Conservation (phyloP, 2,113 vertebrate genomes). For the Cricetomys ansorgei region DNA sequence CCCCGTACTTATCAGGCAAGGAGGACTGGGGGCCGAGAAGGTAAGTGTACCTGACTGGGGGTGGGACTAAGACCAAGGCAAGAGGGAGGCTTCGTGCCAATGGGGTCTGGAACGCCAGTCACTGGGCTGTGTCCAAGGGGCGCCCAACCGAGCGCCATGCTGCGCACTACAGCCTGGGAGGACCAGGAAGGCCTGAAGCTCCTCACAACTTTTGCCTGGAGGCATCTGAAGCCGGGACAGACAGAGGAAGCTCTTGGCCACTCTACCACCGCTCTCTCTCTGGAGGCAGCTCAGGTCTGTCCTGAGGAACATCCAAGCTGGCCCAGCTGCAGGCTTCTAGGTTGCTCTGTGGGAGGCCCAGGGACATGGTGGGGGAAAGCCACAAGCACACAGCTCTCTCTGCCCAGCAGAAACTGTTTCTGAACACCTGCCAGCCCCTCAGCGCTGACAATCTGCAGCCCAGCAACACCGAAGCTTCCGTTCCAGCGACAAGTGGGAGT, state of each 20-base stretch:
- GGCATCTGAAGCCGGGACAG: not conserved
- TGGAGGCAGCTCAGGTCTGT: not conserved
- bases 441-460: not conserved
- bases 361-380: too few species aligned
- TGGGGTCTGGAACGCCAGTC: not conserved
- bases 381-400: not conserved
- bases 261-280: rapidly evolving
- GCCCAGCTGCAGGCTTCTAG: not conserved
- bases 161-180: not conserved
- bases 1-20: not conserved
- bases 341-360: not conserved
- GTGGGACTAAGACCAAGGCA: not conserved
- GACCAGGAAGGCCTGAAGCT: not conserved
- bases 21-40: not conserved
- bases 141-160: not conserved
- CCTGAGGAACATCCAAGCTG: not conserved
- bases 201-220: not conserved
- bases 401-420: not conserved
- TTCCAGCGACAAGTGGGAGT: not conserved
- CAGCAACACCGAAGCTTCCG: not conserved
- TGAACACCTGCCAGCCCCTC: not conserved
- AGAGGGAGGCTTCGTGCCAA: not conserved
- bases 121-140: not conserved
- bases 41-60: not conserved
- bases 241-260: not conserved